Evolutionary conservation across 2,888 invertebrate species (phyloP), one percentile per base, ranked within the genome.

Genomic region (Tuberolachnus salignus): DNA sequence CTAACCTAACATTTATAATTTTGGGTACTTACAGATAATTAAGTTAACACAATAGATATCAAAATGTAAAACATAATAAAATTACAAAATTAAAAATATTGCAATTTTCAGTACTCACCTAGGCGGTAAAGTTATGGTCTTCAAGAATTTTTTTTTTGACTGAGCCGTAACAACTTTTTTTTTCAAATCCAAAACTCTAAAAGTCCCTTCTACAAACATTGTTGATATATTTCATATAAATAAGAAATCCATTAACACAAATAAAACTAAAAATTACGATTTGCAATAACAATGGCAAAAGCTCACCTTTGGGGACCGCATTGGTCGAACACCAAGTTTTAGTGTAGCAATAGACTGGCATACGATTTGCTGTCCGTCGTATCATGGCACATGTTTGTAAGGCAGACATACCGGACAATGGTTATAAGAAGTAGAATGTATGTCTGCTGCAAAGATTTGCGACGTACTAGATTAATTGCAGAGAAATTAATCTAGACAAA

Each of bases 151-250:
- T 0, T 84, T 82, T 83, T 82, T 86, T 19, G 83, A 84, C 74
- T 86, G 86, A 3, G 82, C 80, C 80, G 84, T 83, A 1, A 85
- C 84, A 72, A 84, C 85, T 81, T 86, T 87, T 83, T 87, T 87
- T 82, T 86, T 84, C 82, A 89, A 86, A 85, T 88, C 88, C 1
- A 89, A 84, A 2, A 88, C 88, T 63, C 89, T 84, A 82, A 89
- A 89, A 71, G 88, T 88, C 80, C 88, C 88, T 13, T 87, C 88
- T 81, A 34, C 21, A 53, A 44, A 46, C 6, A 19, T 26, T 14
- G 13, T 4, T n/a, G n/a, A n/a, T n/a, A n/a, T n/a, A n/a, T n/a
- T n/a, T n/a, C n/a, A n/a, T n/a, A n/a, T n/a, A n/a, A 23, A 34
- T 23, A 26, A 11, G 51, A 59, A 49, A 26, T n/a, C n/a, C n/a